Base-by-base conservation (phyloP, 2,888 invertebrate species). In the Apamea anceps region DNA sequence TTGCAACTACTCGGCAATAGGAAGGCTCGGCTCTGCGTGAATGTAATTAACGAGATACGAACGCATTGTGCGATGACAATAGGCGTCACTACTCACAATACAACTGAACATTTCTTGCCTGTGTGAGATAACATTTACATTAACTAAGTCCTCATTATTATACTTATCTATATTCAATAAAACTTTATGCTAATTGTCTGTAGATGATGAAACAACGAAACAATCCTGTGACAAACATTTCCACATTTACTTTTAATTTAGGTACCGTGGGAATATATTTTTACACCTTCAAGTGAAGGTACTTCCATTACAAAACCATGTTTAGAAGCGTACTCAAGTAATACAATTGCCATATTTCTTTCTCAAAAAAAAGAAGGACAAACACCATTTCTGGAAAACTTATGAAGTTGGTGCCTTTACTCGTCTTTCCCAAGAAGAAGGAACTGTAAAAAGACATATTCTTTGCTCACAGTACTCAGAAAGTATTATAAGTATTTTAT, bases 11-110 rank as follows among this genome's bases (percentile, higher is more conserved):
- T 85, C 75, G 77, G 88, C 88, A 82, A 86, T 88, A 88, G 91
- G 91, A 90, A 91, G 84, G 75, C 82, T 82, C 70, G 82, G 57
- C 21, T 72, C 78, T 72, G 80, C 81, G 88, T 91, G 93, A 93
- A 93, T 94, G 93, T 92, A 95, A 96, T 95, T 95, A 95, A 93
- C 93, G 88, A 90, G 89, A 93, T 94, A 95, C 91, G 91, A 90
- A 90, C 90, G 87, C 88, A 91, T 91, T 91, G 89, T 89, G 75
- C 67, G 71, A 79, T 68, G 83, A 89, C 88, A 89, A 89, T 89
- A 76, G 87, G 74, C 81, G 81, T 86, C 77, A 80, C 68, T 83
- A 70, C 74, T 88, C 82, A 81, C 85, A 89, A 82, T 87, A 78
- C 66, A 68, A 72, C 72, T 68, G 82, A 83, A 85, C 65, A 75